Percentiles rank a stretch among this genome's conserved stretches.
phyloP scores from a whole-genome alignment of 1,140 invertebrate species.

The Calliphora vicina region DNA sequence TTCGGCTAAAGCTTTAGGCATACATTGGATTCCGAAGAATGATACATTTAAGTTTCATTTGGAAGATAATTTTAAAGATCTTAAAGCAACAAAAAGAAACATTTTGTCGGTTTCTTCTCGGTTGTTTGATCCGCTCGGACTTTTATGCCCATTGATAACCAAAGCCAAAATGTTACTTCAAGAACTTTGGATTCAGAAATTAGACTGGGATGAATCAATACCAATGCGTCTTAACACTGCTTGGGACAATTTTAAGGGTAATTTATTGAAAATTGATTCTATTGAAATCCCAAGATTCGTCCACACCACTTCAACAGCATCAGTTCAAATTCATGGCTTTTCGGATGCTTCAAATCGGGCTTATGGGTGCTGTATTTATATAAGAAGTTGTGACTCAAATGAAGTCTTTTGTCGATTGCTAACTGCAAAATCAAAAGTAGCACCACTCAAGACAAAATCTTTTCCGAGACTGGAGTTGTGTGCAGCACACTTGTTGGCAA shows the following conservation, averaged over 20 bases:
- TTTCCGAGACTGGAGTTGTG: slow-evolving; percentile 42
- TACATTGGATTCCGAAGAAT: slow-evolving; percentile 29
- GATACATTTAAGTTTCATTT: slow-evolving; percentile 2
- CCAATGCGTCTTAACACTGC: slow-evolving; percentile 41
- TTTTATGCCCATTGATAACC: slow-evolving; percentile 58
- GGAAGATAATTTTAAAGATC: neutral
- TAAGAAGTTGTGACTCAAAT: slow-evolving; percentile 40
- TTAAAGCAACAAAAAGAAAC: neutral
- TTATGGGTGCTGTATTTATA: slow-evolving; percentile 56
- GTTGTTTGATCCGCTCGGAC: too few relatives aligned
- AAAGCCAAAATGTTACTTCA: slow-evolving; percentile 63
- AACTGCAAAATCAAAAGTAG: slow-evolving; percentile 39
- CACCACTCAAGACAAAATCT: slow-evolving; percentile 38
- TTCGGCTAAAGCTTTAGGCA: neutral
- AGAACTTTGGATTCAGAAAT: too few relatives aligned
- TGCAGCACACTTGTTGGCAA: too few relatives aligned
- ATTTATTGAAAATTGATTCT: too few relatives aligned
- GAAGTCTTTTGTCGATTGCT: slow-evolving; percentile 17
- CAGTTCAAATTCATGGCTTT: slow-evolving; percentile 55
- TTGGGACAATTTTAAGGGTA: slow-evolving; percentile 43
- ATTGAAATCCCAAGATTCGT: too few relatives aligned
- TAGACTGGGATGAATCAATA: slow-evolving; percentile 63
- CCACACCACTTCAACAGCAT: too few relatives aligned
- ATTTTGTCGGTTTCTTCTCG: neutral
- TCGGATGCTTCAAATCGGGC: slow-evolving; percentile 54